phyloP scores from a whole-genome alignment of 2,797 vertebrate genomes.

The Manis crassicaudata region DNA sequence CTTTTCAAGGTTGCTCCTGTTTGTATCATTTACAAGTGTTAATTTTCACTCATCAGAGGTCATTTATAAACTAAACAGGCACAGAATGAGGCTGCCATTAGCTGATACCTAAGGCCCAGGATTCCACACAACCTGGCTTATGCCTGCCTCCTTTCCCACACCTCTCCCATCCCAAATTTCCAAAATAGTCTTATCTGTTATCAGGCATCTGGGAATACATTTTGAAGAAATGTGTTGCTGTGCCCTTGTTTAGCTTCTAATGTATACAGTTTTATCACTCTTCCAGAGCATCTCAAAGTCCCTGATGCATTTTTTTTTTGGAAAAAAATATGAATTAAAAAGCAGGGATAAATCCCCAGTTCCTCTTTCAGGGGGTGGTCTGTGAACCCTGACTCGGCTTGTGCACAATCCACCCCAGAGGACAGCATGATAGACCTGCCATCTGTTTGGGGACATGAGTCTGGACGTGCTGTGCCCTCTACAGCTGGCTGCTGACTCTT shows the following conservation, averaged over 20 bases:
- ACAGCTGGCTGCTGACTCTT: background rate
- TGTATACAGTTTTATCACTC: background rate
- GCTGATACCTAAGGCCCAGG: background rate
- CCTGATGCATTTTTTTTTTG: background rate
- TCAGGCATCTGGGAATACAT: background rate
- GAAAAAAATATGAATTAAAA: constrained; percentile 36
- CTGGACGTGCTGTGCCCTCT: background rate
- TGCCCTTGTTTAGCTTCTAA: constrained; percentile 43
- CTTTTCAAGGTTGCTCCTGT: background rate
- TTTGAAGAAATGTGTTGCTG: background rate
- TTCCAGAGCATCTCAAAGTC: constrained; percentile 9
- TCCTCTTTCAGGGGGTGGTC: background rate
- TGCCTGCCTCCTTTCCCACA: background rate
- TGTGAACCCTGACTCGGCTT: background rate
- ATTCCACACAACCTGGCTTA: background rate
- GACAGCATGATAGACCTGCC: background rate
- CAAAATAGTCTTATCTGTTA: background rate
- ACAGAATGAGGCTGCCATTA: background rate
- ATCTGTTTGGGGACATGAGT: constrained; percentile 10
- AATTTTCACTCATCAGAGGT: background rate
- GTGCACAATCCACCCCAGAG: constrained; percentile 3
- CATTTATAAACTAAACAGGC: constrained; percentile 19
- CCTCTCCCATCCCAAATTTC: background rate
- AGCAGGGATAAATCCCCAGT: background rate
- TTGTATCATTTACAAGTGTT: background rate